Base-by-base conservation (phyloP, 2,113 vertebrate genomes). In the Lycocorax pyrrhopterus region DNA sequence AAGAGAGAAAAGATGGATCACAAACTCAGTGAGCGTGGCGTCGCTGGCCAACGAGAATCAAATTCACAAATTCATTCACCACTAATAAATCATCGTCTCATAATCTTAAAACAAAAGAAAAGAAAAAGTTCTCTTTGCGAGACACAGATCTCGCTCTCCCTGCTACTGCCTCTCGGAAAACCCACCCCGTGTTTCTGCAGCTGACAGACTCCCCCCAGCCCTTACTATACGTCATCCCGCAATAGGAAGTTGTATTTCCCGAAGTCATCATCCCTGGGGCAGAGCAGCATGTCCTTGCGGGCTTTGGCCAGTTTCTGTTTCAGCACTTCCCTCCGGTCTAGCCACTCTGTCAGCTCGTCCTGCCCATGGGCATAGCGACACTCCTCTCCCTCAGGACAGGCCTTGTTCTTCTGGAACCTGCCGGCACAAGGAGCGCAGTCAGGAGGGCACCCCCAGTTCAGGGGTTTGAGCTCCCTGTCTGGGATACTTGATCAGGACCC, bases 221-320 rank as follows among this genome's bases (percentile, higher is more conserved):
- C 41, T 52, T 18, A 80, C 94, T 97, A 97, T 77, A 97, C 79
- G 0, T 92, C 98, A 77, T 99, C 98, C 87, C 98, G 97, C 93
- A 99, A 98, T 89, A 99, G 96, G 97, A 99, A 99, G 97, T 98
- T 99, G 97, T 99, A 99, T 97, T 99, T 99, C 94, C 99, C 99
- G 2, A 99, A 99, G 98, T 99, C 98, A 1, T 98, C 95, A 30
- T 99, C 99, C 46, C 97, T 97, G 1, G 98, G 98, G 85, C 98
- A 98, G 83, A 99, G 98, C 52, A 99, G 98, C 98, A 98, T 98
- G 94, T 99, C 99, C 35, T 98, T 98, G 68, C 99, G 98, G 72
- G 99, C 99, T 97, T 98, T 99, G 96, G 98, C 98, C 94, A 99
- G 96, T 93, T 98, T 99, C 95, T 98, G 98, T 84, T 98, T 98